Percentiles rank a stretch among this genome's conserved stretches.
phyloP scores from a whole-genome alignment of 2,888 invertebrate genomes.

The Drosophila eohydei region DNA sequence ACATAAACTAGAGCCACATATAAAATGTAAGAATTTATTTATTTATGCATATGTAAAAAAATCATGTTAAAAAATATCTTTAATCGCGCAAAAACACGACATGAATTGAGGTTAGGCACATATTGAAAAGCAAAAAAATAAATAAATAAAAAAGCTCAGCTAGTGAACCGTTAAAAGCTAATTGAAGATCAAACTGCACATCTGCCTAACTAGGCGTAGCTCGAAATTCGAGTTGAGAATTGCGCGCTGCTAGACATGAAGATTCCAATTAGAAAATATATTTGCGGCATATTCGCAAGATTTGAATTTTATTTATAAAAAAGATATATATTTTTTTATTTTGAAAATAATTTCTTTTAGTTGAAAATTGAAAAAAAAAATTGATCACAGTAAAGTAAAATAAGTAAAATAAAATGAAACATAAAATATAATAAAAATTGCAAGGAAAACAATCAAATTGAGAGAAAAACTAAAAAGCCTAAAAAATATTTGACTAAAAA shows the following conservation, averaged over 20 bases:
- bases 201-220: constrained; percentile 7
- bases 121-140: constrained; percentile 1
- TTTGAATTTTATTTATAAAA: not conserved
- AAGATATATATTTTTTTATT: not conserved
- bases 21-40: constrained; percentile 25
- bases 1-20: not conserved
- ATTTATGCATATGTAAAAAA: constrained; percentile 3
- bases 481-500: no score
- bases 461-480: no score
- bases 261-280: not conserved
- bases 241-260: not conserved
- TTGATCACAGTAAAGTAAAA: no score
- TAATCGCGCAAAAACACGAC: not conserved
- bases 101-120: constrained; percentile 17
- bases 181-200: constrained; percentile 10
- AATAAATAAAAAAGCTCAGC: constrained; percentile 6
- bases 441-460: no score
- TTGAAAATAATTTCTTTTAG: not conserved
- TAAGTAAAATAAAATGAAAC: not conserved
- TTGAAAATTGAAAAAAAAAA: not conserved
- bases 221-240: not conserved
- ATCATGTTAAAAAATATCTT: constrained; percentile 9
- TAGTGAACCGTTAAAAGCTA: constrained; percentile 29
- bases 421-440: no score
- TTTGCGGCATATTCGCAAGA: not conserved